Evolutionary conservation across 2,888 invertebrate genomes (phyloP).

Genomic region (Amiota mariae): DNA sequence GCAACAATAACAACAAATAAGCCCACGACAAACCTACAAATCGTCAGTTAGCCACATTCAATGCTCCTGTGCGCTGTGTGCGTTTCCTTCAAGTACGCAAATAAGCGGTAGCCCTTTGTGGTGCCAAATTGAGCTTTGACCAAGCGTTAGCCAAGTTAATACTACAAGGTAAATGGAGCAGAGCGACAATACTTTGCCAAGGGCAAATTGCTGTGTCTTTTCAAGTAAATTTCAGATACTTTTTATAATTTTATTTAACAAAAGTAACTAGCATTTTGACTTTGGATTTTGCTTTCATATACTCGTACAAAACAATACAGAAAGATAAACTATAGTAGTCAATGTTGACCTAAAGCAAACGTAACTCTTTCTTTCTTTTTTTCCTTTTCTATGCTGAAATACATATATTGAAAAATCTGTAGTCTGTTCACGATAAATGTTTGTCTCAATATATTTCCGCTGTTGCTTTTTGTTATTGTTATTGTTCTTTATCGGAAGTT

Average conservation of each 20-base stretch:
- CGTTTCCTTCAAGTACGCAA: constrained; percentile 47
- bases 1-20: constrained; percentile 33
- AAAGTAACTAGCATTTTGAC: constrained; percentile 4
- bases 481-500: constrained; percentile 24
- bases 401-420: constrained; percentile 2
- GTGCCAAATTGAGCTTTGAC: constrained; percentile 60
- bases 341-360: constrained; percentile 4
- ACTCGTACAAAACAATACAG: constrained; percentile 9
- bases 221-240: background rate
- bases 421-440: constrained; percentile 1
- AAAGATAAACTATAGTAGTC: constrained; percentile 23
- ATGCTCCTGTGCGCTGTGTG: constrained; percentile 35
- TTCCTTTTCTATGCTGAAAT: background rate
- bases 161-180: background rate
- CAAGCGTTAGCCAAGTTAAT: constrained; percentile 21
- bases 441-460: constrained; percentile 50
- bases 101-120: constrained; percentile 57
- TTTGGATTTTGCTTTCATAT: background rate
- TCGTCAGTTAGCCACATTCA: background rate
- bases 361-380: constrained; percentile 5
- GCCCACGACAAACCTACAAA: constrained; percentile 25
- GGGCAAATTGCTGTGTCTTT: constrained; percentile 12
- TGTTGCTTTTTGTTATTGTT: constrained; percentile 39
- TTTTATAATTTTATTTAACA: background rate
- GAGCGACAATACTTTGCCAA: background rate